phyloP scores from a whole-genome alignment of 2,888 invertebrate species.

The Sussaba pulchella region DNA sequence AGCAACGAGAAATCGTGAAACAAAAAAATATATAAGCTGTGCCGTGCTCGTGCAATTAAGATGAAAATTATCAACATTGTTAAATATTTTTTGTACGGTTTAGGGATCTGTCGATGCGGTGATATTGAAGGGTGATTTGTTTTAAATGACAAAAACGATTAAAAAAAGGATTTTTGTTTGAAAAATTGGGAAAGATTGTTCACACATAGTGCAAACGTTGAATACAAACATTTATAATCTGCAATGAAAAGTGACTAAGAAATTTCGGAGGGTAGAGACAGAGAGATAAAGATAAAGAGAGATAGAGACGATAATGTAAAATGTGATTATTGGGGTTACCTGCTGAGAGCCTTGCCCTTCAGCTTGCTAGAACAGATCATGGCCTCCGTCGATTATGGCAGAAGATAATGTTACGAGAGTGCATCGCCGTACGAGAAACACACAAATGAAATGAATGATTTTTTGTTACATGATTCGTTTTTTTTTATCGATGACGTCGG shows the following conservation, averaged over 20 bases:
- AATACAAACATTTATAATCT: constrained; percentile 4
- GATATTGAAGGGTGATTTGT: too few relatives aligned
- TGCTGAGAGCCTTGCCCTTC: constrained; percentile 92
- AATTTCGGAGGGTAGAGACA: constrained; percentile 31
- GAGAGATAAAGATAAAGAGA: constrained; percentile 59
- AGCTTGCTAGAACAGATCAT: constrained; percentile 90
- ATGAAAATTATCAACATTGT: constrained; percentile 22
- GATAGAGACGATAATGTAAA: constrained; percentile 75
- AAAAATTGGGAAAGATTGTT: too few relatives aligned
- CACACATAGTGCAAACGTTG: constrained; percentile 12
- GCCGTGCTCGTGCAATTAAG: constrained; percentile 65
- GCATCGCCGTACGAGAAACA: constrained; percentile 79
- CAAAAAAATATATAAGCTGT: constrained; percentile 58
- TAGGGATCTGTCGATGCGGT: constrained; percentile 32
- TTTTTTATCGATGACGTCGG: neutral
- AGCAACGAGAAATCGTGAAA: constrained; percentile 50
- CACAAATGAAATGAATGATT: constrained; percentile 53
- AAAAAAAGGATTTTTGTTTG: too few relatives aligned
- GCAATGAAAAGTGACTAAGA: constrained; percentile 23
- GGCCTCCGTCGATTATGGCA: constrained; percentile 82
- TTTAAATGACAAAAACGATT: too few relatives aligned
- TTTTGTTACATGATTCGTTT: constrained; percentile 21
- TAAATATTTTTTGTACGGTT: constrained; percentile 8
- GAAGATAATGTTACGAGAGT: constrained; percentile 79
- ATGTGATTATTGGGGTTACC: constrained; percentile 88